Evolutionary conservation across 2,797 vertebrate genomes (phyloP), one percentile per base, ranked within the genome.

Genomic region (Chelon labrosus): DNA sequence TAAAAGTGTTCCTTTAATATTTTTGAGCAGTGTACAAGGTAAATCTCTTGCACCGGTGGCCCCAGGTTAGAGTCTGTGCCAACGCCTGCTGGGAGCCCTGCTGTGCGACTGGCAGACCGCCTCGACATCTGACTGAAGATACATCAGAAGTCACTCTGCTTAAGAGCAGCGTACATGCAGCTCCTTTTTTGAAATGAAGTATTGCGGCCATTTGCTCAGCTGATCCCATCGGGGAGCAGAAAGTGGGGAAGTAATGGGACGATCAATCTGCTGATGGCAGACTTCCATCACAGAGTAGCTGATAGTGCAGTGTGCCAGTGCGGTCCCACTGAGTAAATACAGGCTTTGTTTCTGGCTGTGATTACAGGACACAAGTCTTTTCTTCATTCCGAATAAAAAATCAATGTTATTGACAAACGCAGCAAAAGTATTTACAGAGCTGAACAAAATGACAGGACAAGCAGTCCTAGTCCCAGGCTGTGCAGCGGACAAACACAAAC

Each of bases 241-340:
- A 67, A 69, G 75, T 58, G 67, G 50, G 73, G 51, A 52, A 72
- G 79, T 80, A 88, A 89, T 80, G 80, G 81, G 70, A 75, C 38
- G 37, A 89, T 90, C 87, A 83, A 85, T 87, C 88, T 76, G 65
- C 65, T 58, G 51, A 60, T 71, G 73, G 76, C 84, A 82, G 72
- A 44, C 73, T 83, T 88, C 86, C 82, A 84, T 87, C 85, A 89
- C 14, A 13, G 53, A 51, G 62, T 5, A 35, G 68, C 79, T 63
- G 74, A 74, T 53, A 10, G 54, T 50, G 62, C 67, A 71, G 66
- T 13, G 60, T 69, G 38, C 55, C 64, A 41, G 37, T 13, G 47
- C 17, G 20, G 53, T 31, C 35, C 41, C 47, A 1, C 59, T 51
- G 51, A 83, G 57, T 60, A 64, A 51, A 61, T 38, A 67, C 52